These are phyloP conservation scores for Mobula birostris DNA, from an alignment of 2,113 vertebrate genomes.

Conservation along the genomic window DNA sequence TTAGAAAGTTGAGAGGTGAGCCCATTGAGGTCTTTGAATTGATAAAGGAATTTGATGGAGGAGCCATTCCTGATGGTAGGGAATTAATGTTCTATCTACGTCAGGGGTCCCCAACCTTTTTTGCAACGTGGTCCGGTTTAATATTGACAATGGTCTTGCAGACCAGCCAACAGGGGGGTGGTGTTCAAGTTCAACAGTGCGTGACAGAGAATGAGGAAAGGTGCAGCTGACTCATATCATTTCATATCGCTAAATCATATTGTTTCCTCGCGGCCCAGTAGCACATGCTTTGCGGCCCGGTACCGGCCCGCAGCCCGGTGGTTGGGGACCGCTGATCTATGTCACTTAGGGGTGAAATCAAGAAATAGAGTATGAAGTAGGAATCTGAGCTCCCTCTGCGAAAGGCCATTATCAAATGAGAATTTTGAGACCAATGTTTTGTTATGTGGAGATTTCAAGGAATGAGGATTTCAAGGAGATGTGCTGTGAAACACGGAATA, in stretches of 20 bases:
- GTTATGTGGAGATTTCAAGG: not conserved
- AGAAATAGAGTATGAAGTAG: not conserved
- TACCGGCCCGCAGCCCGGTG: no score
- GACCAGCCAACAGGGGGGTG: no score
- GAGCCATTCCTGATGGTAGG: not conserved
- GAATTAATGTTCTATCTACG: not conserved
- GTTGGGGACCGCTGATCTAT: not conserved
- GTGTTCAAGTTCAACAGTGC: no score
- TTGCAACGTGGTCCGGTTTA: no score
- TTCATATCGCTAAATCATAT: no score
- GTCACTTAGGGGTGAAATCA: not conserved
- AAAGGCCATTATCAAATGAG: not conserved
- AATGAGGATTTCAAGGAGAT: not conserved
- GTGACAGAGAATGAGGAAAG: no score
- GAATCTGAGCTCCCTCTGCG: not conserved
- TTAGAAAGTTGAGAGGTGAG: not conserved
- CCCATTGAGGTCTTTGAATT: not conserved
- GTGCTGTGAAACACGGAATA: not conserved
- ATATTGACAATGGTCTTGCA: no score
- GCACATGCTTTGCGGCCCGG: no score
- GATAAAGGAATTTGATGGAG: not conserved
- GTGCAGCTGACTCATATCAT: no score
- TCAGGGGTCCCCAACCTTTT: no score
- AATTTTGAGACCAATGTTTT: not conserved
- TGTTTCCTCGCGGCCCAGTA: no score